phyloP scores from a whole-genome alignment of 1,140 invertebrate species.

The Cataglyphis hispanica region DNA sequence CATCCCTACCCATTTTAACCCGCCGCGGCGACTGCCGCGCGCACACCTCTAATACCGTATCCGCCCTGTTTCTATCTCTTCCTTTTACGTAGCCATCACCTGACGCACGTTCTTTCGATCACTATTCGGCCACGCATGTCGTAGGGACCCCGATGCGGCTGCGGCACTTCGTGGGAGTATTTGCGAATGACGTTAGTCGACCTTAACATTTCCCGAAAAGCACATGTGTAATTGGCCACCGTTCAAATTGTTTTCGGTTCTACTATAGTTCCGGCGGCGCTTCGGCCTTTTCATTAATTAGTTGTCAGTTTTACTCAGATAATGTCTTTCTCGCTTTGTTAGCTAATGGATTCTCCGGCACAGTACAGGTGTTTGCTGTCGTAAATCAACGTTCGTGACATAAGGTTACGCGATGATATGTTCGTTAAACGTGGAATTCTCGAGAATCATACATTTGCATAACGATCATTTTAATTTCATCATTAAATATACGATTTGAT shows the following conservation, averaged over 20 bases:
- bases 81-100: conserved; percentile 22
- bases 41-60: conserved; percentile 32
- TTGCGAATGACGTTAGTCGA: conserved; percentile 56
- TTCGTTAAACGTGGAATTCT: conserved; percentile 1
- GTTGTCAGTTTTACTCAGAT: conserved; percentile 14
- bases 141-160: neutral
- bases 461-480: neutral
- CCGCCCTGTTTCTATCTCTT: conserved; percentile 33
- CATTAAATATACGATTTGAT: neutral
- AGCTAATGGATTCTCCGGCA: conserved; percentile 8
- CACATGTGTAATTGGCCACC: conserved; percentile 24
- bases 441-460: conserved; percentile 1
- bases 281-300: conserved; percentile 50
- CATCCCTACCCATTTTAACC: conserved; percentile 1
- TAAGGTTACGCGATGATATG: neutral
- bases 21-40: neutral
- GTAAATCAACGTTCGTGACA: conserved; percentile 35
- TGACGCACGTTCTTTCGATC: conserved; percentile 56
- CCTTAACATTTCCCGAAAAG: conserved; percentile 13
- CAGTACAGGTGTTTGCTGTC: neutral
- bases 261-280: neutral
- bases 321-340: conserved; percentile 30
- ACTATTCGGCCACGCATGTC: conserved; percentile 44
- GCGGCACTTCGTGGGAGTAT: conserved; percentile 53
- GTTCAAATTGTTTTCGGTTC: conserved; percentile 26